phyloP scores from a whole-genome alignment of 2,797 vertebrate species.

The Triplophysa yarkandensis region DNA sequence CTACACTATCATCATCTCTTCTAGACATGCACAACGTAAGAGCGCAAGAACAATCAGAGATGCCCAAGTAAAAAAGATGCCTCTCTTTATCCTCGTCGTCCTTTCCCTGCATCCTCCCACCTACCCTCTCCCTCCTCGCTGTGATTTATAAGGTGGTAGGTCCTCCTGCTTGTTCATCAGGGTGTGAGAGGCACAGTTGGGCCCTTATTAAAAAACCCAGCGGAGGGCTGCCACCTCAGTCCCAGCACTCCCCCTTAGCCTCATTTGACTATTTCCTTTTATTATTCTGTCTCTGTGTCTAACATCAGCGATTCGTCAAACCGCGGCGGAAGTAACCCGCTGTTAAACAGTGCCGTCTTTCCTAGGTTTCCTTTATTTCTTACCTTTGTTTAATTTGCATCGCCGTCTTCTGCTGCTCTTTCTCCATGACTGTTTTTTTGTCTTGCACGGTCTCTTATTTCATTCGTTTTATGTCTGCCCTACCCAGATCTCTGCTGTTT shows the following conservation, averaged over 20 bases:
- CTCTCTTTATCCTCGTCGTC: slow-evolving; percentile 10
- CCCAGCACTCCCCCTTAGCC: slow-evolving; percentile 14
- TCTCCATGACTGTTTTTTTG: background rate
- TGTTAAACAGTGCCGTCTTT: slow-evolving; percentile 37
- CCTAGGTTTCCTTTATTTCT: slow-evolving; percentile 16
- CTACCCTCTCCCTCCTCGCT: background rate
- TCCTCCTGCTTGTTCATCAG: slow-evolving; percentile 26
- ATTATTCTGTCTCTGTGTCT: slow-evolving; percentile 25
- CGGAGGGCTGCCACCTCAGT: background rate
- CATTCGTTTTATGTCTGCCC: slow-evolving; percentile 33
- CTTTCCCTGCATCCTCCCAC: slow-evolving; percentile 5
- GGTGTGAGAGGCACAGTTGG: slow-evolving; percentile 30
- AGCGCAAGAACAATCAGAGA: slow-evolving; percentile 15
- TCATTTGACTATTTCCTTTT: slow-evolving; percentile 26
- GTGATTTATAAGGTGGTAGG: background rate
- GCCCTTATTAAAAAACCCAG: slow-evolving; percentile 50
- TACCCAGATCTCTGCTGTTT: slow-evolving; percentile 18
- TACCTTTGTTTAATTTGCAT: slow-evolving; percentile 18
- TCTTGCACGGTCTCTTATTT: slow-evolving; percentile 7
- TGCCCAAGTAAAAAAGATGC: slow-evolving; percentile 11
- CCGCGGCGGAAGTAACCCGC: slow-evolving; percentile 12
- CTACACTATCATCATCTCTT: slow-evolving; percentile 21
- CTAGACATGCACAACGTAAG: background rate
- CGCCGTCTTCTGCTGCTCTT: background rate
- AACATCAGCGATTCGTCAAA: slow-evolving; percentile 39